Conservation (phyloP, 2,888 invertebrate species). For the Polietes domitor region DNA sequence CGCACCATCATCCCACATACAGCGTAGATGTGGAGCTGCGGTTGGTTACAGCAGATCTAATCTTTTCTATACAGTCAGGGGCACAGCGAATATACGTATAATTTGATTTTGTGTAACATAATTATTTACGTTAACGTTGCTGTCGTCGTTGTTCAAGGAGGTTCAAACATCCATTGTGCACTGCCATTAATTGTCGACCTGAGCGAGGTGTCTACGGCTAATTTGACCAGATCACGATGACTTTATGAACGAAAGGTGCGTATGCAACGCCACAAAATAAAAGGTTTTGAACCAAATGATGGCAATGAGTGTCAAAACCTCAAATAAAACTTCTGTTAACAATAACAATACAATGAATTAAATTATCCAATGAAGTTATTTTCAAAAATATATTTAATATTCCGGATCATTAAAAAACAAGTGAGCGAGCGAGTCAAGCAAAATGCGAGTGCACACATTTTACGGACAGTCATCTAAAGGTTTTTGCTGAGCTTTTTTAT, state of each 20-base stretch:
- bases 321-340: background rate
- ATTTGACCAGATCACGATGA: background rate
- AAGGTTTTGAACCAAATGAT: background rate
- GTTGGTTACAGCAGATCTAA: too few species aligned
- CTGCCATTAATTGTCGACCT: background rate
- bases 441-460: background rate
- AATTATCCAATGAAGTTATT: background rate
- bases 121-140: too few species aligned
- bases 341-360: background rate
- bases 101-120: too few species aligned
- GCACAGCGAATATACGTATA: too few species aligned
- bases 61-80: too few species aligned
- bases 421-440: background rate
- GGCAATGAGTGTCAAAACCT: conserved; percentile 10
- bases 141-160: too few species aligned
- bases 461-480: background rate
- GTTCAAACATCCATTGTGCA: too few species aligned
- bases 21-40: too few species aligned
- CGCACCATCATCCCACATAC: too few species aligned
- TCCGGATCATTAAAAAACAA: background rate
- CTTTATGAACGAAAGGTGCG: background rate
- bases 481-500: too few species aligned
- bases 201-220: background rate
- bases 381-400: conserved; percentile 13
- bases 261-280: background rate